Conservation (phyloP, 2,113 vertebrate species). For the Gallinago undulata region DNA sequence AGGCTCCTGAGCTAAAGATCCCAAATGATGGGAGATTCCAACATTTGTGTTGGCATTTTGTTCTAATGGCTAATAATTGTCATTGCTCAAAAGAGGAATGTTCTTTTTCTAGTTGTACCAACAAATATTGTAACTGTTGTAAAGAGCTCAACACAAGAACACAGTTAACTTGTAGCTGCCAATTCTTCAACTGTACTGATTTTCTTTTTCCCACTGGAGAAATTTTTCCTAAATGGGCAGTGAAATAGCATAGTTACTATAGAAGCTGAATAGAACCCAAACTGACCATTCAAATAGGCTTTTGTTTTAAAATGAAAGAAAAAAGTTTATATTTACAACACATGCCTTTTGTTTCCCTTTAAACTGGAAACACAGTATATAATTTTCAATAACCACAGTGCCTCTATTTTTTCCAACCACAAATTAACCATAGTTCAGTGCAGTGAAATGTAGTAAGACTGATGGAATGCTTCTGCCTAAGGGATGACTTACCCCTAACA, state of each 20-base stretch:
- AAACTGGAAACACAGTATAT: constrained; percentile 73
- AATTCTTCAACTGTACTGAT: not conserved
- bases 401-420: constrained; percentile 80
- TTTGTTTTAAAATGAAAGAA: constrained; percentile 2
- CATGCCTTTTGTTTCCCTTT: constrained; percentile 69
- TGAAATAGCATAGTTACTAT: not conserved
- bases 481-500: constrained; percentile 54
- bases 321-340: constrained; percentile 57
- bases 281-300: not conserved
- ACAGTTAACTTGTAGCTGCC: not conserved
- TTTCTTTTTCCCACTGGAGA: not conserved
- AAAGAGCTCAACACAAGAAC: not conserved
- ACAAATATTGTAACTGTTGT: not conserved
- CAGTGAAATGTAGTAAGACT: constrained; percentile 77
- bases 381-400: constrained; percentile 76
- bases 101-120: not conserved
- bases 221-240: constrained; percentile 4
- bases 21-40: not conserved
- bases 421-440: constrained; percentile 76
- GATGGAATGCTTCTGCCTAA: constrained; percentile 76
- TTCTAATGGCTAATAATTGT: not conserved
- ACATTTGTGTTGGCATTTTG: not conserved
- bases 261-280: not conserved
- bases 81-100: not conserved
- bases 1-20: not conserved